A percentile compares a stretch with the other conserved stretches of the same genome.
These are phyloP conservation scores for Lasioglossum calceatum DNA, from an alignment of 2,888 invertebrate genomes.

Conservation along the genomic window DNA sequence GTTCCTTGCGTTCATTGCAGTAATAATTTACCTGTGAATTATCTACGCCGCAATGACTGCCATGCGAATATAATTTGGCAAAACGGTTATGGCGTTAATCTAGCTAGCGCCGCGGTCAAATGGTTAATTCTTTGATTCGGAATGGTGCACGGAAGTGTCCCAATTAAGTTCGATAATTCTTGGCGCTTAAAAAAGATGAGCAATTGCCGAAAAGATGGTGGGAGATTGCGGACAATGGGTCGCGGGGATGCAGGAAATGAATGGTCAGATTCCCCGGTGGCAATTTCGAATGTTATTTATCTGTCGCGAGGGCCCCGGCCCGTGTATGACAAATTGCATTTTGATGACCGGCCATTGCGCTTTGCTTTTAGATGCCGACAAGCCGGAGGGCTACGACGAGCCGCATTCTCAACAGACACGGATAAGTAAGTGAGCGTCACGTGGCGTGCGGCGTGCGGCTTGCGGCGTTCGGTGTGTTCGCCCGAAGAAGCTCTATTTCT, in stretches of 20 bases:
- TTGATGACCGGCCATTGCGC: slow-evolving; percentile 16
- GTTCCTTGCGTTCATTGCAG: no score
- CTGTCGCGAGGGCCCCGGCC: not conserved
- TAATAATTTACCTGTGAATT: no score
- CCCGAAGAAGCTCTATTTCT: slow-evolving; percentile 55
- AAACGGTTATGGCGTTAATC: not conserved
- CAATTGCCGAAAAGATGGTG: not conserved
- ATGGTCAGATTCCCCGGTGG: not conserved
- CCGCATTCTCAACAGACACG: slow-evolving; percentile 83
- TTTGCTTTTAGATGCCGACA: slow-evolving; percentile 79
- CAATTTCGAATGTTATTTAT: slow-evolving; percentile 21
- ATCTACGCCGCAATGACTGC: no score
- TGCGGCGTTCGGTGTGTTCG: not conserved
- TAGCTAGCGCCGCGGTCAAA: not conserved
- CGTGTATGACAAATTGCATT: slow-evolving; percentile 30
- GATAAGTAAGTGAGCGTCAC: slow-evolving; percentile 79
- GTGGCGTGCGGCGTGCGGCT: no score
- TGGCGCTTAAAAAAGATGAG: not conserved
- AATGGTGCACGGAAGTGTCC: not conserved
- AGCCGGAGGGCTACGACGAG: slow-evolving; percentile 80
- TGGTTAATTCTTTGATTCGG: not conserved
- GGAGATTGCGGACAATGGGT: not conserved
- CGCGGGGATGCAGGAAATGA: not conserved
- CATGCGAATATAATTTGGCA: no score
- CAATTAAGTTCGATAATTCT: not conserved